A percentile compares a stretch with the other conserved stretches of the same genome.
These are phyloP conservation scores for Melipona quadrifasciata DNA, from an alignment of 1,140 invertebrate species.

Conservation along the genomic window DNA sequence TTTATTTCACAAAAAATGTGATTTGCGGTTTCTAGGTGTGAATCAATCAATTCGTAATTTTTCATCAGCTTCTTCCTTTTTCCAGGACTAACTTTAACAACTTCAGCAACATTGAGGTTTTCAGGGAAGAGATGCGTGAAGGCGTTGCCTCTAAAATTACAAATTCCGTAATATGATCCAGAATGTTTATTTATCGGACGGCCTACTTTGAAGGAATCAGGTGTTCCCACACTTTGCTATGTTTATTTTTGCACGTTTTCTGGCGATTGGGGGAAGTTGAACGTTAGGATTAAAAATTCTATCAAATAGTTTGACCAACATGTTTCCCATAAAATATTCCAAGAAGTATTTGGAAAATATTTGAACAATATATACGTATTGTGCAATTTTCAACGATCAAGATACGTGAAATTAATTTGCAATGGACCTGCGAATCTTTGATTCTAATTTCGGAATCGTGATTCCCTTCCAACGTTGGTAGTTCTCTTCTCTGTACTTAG, in stretches of 20 bases:
- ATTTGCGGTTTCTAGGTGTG: too few species aligned
- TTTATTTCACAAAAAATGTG: neutral
- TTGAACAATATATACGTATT: neutral
- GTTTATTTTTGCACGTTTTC: constrained; percentile 28
- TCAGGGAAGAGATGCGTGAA: neutral
- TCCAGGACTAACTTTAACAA: neutral
- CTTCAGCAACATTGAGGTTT: neutral
- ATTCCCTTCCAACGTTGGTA: constrained; percentile 21
- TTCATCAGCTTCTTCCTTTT: neutral
- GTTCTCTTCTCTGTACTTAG: neutral
- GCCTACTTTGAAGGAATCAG: constrained; percentile 17
- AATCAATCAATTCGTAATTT: neutral
- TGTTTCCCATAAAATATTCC: neutral
- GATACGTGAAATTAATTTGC: neutral
- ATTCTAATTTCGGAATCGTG: constrained; percentile 29
- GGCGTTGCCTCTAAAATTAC: neutral
- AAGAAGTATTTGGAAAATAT: neutral
- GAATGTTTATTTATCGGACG: constrained; percentile 37
- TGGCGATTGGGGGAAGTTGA: neutral
- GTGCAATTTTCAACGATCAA: neutral
- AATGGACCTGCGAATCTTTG: neutral
- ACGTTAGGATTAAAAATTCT: neutral
- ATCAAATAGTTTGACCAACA: too few species aligned
- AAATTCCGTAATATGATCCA: constrained; percentile 9
- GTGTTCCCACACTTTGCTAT: neutral